Conservation (phyloP, 2,797 vertebrate species). For the Coccyzus lansbergi region DNA sequence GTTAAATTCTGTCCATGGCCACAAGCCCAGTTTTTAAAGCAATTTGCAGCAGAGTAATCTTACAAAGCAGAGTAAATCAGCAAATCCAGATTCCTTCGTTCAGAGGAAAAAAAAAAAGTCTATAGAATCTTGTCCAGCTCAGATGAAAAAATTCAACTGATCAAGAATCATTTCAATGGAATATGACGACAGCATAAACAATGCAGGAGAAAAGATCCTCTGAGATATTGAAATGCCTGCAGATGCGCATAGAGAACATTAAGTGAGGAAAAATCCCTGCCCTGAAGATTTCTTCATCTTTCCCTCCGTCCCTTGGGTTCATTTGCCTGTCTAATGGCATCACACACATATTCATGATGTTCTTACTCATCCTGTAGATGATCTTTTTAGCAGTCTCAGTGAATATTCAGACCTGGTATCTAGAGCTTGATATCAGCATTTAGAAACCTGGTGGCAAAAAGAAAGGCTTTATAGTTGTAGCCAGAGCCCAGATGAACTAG, state of each 20-base stretch:
- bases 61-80: neutral
- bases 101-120: neutral
- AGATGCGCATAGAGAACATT: neutral
- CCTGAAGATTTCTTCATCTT: neutral
- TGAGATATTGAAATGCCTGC: neutral
- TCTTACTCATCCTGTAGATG: neutral
- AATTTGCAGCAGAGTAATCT: neutral
- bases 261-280: neutral
- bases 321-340: constrained; percentile 10
- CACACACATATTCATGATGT: constrained; percentile 21
- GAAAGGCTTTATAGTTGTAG: neutral
- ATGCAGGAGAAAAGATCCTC: rapidly evolving
- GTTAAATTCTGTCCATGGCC: neutral
- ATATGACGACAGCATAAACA: neutral
- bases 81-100: neutral
- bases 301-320: neutral
- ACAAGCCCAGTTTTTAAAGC: neutral
- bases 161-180: rapidly evolving
- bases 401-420: neutral
- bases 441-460: neutral
- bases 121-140: neutral
- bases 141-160: neutral
- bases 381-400: neutral
- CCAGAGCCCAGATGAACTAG: neutral
- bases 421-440: neutral